Conservation (phyloP, 2,797 vertebrate species). For the Smutsia gigantea region DNA sequence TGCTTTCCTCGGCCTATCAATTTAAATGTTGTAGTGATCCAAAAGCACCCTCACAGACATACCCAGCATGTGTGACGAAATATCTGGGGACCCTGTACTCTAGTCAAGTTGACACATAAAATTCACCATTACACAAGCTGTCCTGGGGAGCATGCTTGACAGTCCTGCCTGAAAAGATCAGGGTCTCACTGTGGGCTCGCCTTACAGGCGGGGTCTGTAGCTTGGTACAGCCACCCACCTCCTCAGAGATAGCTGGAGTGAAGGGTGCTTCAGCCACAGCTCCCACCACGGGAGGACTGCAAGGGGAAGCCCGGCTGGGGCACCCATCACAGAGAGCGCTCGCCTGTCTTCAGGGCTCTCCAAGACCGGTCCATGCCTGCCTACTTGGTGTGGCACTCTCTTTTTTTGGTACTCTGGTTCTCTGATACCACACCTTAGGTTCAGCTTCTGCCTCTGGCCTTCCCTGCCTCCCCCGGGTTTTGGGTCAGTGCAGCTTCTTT, state of each 20-base stretch:
- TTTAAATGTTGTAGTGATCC: neutral
- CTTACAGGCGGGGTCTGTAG: neutral
- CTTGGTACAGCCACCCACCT: neutral
- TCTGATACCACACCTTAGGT: neutral
- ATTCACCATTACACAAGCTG: neutral
- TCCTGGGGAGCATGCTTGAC: neutral
- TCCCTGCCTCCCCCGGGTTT: neutral
- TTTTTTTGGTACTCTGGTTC: neutral
- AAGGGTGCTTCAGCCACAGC: neutral
- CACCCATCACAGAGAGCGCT: neutral
- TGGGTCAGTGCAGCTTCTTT: neutral
- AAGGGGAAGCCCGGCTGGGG: neutral
- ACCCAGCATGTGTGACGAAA: neutral
- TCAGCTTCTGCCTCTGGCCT: neutral
- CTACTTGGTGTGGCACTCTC: neutral
- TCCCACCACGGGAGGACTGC: neutral
- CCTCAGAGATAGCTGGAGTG: neutral
- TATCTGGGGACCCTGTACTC: neutral
- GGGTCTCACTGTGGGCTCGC: neutral
- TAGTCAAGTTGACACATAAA: neutral
- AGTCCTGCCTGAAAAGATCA: neutral
- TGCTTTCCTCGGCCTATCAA: neutral
- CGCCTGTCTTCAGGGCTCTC: neutral
- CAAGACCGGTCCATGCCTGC: neutral
- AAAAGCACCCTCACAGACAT: neutral